These are phyloP conservation scores for Hypomecis punctinalis DNA, from an alignment of 2,888 invertebrate genomes.

Conservation along the genomic window DNA sequence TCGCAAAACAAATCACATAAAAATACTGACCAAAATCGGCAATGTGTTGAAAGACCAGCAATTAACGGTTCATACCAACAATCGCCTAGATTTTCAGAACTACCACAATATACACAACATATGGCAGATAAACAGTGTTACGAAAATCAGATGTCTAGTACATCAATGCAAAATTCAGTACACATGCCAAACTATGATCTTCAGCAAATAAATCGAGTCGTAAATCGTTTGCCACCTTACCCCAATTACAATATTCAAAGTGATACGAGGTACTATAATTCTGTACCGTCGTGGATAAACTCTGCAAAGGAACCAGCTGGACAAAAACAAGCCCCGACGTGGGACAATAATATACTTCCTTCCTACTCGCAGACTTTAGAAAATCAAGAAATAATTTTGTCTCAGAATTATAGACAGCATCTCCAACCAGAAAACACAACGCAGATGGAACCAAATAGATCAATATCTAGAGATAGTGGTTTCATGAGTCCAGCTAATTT, in stretches of 20 bases:
- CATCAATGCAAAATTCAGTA: constrained; percentile 2
- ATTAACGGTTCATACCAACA: background rate
- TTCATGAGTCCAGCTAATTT: constrained; percentile 50
- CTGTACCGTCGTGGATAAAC: background rate
- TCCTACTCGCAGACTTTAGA: background rate
- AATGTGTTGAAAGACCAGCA: background rate
- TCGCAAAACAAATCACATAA: background rate
- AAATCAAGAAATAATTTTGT: background rate
- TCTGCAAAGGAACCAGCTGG: background rate
- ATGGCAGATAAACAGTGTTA: background rate
- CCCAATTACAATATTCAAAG: background rate
- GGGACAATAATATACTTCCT: background rate
- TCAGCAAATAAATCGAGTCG: background rate
- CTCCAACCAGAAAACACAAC: background rate
- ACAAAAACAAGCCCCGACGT: background rate
- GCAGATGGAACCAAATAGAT: constrained; percentile 37
- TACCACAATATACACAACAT: background rate
- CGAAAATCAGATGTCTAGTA: constrained; percentile 4
- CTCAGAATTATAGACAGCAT: background rate
- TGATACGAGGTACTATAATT: background rate
- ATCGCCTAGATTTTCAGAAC: background rate
- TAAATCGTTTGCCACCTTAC: background rate
- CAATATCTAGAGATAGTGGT: constrained; percentile 57
- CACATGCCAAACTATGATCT: background rate
- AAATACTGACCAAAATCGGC: background rate